A percentile compares a stretch with the other conserved stretches of the same genome.
Conservation (phyloP, 2,888 invertebrate species). For the Tanytarsus gracilentus region DNA sequence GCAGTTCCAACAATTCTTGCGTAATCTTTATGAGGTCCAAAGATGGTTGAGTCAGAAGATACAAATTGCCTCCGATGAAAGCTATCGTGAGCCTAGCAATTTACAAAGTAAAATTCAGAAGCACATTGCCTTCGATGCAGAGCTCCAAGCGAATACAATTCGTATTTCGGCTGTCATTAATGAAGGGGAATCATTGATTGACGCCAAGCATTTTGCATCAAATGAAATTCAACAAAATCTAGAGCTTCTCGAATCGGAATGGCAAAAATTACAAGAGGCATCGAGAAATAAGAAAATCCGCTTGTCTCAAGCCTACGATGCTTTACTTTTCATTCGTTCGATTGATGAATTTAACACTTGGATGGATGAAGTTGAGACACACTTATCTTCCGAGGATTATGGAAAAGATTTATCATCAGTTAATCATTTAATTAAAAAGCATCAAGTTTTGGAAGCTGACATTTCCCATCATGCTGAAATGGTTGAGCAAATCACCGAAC, state of each 20-base stretch:
- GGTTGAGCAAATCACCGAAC: conserved; percentile 69
- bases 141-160: conserved; percentile 80
- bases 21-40: conserved; percentile 77
- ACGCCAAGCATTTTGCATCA: conserved; percentile 78
- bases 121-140: conserved; percentile 92
- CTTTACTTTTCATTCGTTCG: conserved; percentile 74
- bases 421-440: conserved; percentile 69
- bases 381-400: conserved; percentile 48
- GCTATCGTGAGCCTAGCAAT: conserved; percentile 90
- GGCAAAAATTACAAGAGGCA: conserved; percentile 75
- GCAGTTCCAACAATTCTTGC: conserved; percentile 80
- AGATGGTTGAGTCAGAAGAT: conserved; percentile 91
- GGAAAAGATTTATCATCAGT: conserved; percentile 86
- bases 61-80: conserved; percentile 87
- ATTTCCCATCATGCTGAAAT: conserved; percentile 74
- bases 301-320: conserved; percentile 84
- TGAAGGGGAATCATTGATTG: conserved; percentile 66
- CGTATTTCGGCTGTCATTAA: conserved; percentile 73
- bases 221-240: conserved; percentile 74
- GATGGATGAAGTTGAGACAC: conserved; percentile 81
- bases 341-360: conserved; percentile 88
- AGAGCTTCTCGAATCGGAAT: conserved; percentile 75
- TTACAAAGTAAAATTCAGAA: conserved; percentile 94
- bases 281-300: conserved; percentile 76
- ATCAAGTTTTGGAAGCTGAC: conserved; percentile 76